These are phyloP conservation scores for Macropus fuliginosus DNA, from an alignment of 2,797 vertebrate species.

Conservation along the genomic window DNA sequence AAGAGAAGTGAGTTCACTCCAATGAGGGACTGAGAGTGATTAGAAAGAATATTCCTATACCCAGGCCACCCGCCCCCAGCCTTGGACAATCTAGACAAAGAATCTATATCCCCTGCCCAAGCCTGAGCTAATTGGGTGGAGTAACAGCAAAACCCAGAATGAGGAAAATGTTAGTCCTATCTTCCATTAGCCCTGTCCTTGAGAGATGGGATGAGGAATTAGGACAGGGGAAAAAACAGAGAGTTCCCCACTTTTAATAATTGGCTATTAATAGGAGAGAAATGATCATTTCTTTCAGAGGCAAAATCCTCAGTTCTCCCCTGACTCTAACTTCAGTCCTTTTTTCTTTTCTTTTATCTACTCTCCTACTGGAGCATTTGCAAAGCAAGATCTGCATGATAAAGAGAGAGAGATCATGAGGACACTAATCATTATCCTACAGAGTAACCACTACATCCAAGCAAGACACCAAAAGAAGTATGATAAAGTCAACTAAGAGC, in stretches of 20 bases:
- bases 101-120: not conserved
- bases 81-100: not conserved
- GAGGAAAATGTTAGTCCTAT: not conserved
- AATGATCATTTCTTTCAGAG: too few species aligned
- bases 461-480: not conserved
- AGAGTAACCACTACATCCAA: not conserved
- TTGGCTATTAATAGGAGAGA: not conserved
- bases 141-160: not conserved
- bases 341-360: not conserved
- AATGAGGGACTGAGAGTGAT: not conserved
- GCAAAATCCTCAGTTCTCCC: not conserved
- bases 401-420: not conserved
- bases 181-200: not conserved
- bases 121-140: not conserved
- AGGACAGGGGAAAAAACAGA: too few species aligned
- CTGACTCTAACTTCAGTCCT: not conserved
- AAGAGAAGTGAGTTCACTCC: not conserved
- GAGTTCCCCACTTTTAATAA: not conserved
- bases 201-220: too few species aligned
- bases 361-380: not conserved
- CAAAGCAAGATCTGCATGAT: not conserved
- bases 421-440: not conserved
- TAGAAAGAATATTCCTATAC: not conserved
- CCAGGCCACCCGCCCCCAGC: not conserved
- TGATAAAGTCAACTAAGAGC: not conserved